A percentile compares a stretch with the other conserved stretches of the same genome.
phyloP scores from a whole-genome alignment of 2,888 invertebrate species.

The Aporophyla nigra region DNA sequence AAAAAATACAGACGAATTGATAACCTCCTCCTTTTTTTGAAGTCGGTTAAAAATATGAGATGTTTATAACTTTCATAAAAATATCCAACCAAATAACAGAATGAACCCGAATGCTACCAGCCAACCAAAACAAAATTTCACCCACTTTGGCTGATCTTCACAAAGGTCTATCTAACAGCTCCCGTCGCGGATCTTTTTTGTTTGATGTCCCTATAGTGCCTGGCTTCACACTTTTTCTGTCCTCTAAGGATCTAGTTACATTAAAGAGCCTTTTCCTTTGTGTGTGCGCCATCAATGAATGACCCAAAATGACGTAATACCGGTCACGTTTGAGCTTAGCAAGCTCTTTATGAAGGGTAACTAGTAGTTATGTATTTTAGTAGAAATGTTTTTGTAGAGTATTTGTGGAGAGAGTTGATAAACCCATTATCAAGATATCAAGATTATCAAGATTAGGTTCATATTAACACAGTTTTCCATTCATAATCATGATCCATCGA shows the following conservation, averaged over 20 bases:
- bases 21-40: too few relatives aligned
- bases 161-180: not conserved
- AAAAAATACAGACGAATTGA: too few relatives aligned
- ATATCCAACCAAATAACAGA: not conserved
- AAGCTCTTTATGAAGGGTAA: not conserved
- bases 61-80: not conserved
- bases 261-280: constrained; percentile 18
- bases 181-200: constrained; percentile 1
- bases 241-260: constrained; percentile 16
- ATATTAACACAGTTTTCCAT: not conserved
- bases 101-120: not conserved
- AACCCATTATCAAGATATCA: not conserved
- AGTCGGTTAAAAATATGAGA: too few relatives aligned
- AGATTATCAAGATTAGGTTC: not conserved
- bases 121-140: not conserved
- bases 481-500: not conserved
- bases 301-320: constrained; percentile 21
- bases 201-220: constrained; percentile 10
- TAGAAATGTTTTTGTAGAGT: not conserved
- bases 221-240: constrained; percentile 9
- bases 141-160: constrained; percentile 7
- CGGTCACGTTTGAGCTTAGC: constrained; percentile 18
- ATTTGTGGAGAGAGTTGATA: not conserved
- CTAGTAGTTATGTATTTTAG: not conserved
- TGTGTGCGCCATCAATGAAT: constrained; percentile 32